Evolutionary conservation across 2,113 vertebrate species (phyloP), one percentile per base, ranked within the genome.

Genomic region (Trematocara zebra): DNA sequence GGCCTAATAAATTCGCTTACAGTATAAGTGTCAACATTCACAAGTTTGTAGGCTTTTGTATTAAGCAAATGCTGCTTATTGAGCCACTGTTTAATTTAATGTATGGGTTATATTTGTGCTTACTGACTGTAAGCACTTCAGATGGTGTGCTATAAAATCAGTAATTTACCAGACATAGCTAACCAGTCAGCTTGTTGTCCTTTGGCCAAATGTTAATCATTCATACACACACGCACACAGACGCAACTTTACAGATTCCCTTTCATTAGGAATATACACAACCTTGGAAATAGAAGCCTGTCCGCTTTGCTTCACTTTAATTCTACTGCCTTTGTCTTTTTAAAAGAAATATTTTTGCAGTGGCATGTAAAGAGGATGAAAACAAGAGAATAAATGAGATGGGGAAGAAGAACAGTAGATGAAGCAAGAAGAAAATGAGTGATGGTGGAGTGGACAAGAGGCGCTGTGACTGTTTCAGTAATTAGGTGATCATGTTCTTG

Each of bases 401-500:
- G 33, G 17, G 28, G 28, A 64, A 10, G 3, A 52, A 28, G 69
- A 67, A 72, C 20, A 74, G 42, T 37, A 57, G 84, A 87, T 74
- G 61, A 79, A 81, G 33, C 6, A 18, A 72, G 33, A 15, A 37
- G 52, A 4, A 53, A 74, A 9, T 78, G 37, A 85, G 44, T 51
- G 78, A 87, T 69, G 44, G 49, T 42, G 9, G 8, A 87, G 88
- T 83, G 78, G 61, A 88, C 42, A 4, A 85, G 53, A 84, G 78
- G 78, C 47, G 80, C 54, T 76, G 59, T 72, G 82, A 44, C 57
- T 84, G 64, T 42, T 79, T 83, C 40, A 88, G 26, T 87, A 90
- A 89, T 89, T 80, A 81, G 79, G 15, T 2, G n/a, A 85, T 85
- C 69, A 84, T 87, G 86, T 87, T 85, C 74, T 80, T 78, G 61